Evolutionary conservation across 2,888 invertebrate species (phyloP).

Genomic region (Horisme vitalbata): DNA sequence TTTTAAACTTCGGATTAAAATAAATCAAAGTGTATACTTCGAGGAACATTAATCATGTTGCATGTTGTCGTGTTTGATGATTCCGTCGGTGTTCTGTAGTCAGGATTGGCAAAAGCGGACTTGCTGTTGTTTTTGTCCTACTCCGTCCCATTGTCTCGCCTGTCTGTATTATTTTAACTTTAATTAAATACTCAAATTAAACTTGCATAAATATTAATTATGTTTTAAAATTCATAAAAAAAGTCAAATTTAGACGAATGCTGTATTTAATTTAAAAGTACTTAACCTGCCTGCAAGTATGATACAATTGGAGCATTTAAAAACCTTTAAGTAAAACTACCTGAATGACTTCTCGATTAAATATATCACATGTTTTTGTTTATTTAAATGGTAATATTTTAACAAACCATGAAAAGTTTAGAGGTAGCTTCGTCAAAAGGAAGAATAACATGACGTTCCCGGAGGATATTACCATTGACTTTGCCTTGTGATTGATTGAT

Average conservation of each 20-base stretch:
- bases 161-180: conserved; percentile 42
- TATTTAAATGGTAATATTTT: too few species aligned
- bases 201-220: conserved; percentile 10
- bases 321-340: too few species aligned
- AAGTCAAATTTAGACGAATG: background rate
- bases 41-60: conserved; percentile 67
- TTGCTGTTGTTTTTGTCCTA: conserved; percentile 23
- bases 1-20: conserved; percentile 50
- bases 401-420: too few species aligned
- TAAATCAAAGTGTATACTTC: conserved; percentile 61
- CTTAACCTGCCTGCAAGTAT: too few species aligned
- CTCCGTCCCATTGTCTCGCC: conserved; percentile 50
- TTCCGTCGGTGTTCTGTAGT: conserved; percentile 38
- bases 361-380: too few species aligned
- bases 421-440: conserved; percentile 29
- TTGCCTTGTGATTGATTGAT: conserved; percentile 53
- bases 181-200: conserved; percentile 37
- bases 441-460: conserved; percentile 38
- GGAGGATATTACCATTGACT: conserved; percentile 32
- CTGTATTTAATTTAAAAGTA: background rate
- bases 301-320: too few species aligned
- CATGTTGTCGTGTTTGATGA: conserved; percentile 50
- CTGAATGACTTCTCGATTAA: too few species aligned
- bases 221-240: conserved; percentile 2
- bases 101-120: conserved; percentile 33